Base-by-base conservation (phyloP, 2,888 invertebrate genomes). In the Pegoplata infirma region DNA sequence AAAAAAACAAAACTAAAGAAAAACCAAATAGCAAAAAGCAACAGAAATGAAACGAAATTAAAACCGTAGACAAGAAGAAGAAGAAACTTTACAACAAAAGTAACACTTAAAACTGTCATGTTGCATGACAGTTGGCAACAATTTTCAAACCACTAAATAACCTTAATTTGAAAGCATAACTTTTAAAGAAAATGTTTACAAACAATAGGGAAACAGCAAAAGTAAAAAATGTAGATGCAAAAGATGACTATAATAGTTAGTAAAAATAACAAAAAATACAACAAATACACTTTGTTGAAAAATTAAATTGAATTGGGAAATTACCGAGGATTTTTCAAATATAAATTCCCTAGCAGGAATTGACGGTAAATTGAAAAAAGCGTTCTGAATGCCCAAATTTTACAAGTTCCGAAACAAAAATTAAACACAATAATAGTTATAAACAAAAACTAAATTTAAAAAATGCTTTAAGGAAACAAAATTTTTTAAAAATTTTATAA, bases 111-210 rank as follows among this genome's bases (percentile, higher is more conserved):
- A 81, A 80, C 81, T 81, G 81, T 81, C 81, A 81, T 78, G 80
- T 78, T 80, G 80, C 78, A 80, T 72, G 73, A 82, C 79, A 72
- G 79, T 73, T 81, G 67, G 80, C 75, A 81, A 80, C 74, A 82
- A 81, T 80, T 81, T 81, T 76, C 67, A 75, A 78, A 81, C 80
- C 80, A 81, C 81, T 82, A 82, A 82, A 80, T 80, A 82, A 81
- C 79, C 82, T 81, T 82, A 81, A 81, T 82, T 82, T 81, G 81
- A 80, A 80, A 81, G 78, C 73, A 72, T 73, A 81, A 82, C 79
- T 74, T 80, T 75, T 51, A 56, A 55, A 66, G 72, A 75, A 63
- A 75, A 53, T 71, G 69, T 76, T 69, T 74, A 67, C 73, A 72
- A 79, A 76, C 73, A 74, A 79, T 59, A 53, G 55, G 32, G 23